Conservation (phyloP, 2,797 vertebrate genomes). For the Tokudaia tokunoshimensis region DNA sequence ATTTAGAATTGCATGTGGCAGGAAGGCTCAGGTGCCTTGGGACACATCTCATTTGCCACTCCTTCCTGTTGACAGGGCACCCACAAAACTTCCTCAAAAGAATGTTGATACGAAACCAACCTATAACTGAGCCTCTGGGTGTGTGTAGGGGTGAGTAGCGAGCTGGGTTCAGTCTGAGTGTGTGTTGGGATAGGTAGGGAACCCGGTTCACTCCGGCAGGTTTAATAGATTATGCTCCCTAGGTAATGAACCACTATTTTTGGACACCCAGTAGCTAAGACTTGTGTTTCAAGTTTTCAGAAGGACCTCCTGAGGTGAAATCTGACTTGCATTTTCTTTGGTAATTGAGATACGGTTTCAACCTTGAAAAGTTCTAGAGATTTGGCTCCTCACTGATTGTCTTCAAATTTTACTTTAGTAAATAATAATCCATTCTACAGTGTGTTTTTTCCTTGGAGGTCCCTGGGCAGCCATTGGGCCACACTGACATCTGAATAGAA, state of each 20-base stretch:
- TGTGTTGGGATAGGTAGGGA: no score
- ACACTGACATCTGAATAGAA: background rate
- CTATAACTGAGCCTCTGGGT: background rate
- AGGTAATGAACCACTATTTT: background rate
- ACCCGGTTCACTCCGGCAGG: background rate
- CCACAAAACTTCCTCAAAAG: conserved; percentile 69
- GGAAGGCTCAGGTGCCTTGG: conserved; percentile 1
- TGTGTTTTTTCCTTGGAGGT: background rate
- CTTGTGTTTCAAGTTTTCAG: conserved; percentile 57
- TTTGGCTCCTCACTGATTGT: conserved; percentile 40
- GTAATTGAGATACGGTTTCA: conserved; percentile 54
- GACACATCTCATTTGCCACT: background rate
- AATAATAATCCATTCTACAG: background rate
- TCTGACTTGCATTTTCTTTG: conserved; percentile 51
- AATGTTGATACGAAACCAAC: background rate
- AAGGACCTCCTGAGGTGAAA: conserved; percentile 25
- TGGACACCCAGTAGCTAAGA: conserved; percentile 28
- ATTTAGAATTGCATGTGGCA: conserved; percentile 4
- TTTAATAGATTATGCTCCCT: background rate
- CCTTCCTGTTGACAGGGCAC: conserved; percentile 41
- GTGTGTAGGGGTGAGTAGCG: background rate
- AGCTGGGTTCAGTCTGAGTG: background rate
- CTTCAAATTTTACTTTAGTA: conserved; percentile 51
- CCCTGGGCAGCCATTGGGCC: background rate
- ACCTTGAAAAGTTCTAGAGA: conserved; percentile 2